A percentile compares a stretch with the other conserved stretches of the same genome.
phyloP scores from a whole-genome alignment of 1,140 invertebrate genomes.

The Triops longicaudatus region DNA sequence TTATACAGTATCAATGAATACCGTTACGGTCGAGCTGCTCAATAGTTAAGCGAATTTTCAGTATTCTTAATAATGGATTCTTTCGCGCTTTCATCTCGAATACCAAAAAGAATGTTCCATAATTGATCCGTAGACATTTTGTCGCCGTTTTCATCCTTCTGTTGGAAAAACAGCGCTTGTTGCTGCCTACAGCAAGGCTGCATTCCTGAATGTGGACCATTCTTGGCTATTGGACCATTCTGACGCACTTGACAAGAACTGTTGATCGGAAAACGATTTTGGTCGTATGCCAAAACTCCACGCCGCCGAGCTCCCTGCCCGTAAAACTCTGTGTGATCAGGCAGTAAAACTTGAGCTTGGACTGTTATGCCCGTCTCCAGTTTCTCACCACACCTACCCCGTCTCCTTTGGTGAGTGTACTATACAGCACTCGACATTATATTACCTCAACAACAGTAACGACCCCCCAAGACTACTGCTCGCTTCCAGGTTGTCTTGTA shows the following conservation, averaged over 20 bases:
- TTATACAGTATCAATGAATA: too few relatives aligned
- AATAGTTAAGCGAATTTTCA: too few relatives aligned
- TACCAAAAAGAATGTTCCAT: too few relatives aligned
- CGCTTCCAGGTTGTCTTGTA: constrained; percentile 6
- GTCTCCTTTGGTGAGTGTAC: not conserved
- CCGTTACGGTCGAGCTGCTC: too few relatives aligned
- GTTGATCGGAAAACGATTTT: constrained; percentile 3
- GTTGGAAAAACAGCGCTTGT: not conserved
- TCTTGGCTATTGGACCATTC: too few relatives aligned
- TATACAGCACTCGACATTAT: not conserved
- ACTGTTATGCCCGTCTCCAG: not conserved
- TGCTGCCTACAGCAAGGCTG: not conserved
- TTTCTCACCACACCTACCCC: not conserved
- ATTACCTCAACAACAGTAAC: not conserved
- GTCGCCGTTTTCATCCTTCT: too few relatives aligned
- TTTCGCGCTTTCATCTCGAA: too few relatives aligned
- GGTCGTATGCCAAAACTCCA: not conserved
- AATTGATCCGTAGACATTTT: too few relatives aligned
- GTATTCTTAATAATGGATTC: too few relatives aligned
- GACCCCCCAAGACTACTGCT: not conserved
- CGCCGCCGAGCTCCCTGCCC: not conserved
- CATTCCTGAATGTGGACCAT: not conserved
- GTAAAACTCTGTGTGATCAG: not conserved
- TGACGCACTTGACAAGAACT: not conserved
- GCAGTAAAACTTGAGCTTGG: not conserved